Base-by-base conservation (phyloP, 2,888 invertebrate species). In the Oxyteleia sp. region DNA sequence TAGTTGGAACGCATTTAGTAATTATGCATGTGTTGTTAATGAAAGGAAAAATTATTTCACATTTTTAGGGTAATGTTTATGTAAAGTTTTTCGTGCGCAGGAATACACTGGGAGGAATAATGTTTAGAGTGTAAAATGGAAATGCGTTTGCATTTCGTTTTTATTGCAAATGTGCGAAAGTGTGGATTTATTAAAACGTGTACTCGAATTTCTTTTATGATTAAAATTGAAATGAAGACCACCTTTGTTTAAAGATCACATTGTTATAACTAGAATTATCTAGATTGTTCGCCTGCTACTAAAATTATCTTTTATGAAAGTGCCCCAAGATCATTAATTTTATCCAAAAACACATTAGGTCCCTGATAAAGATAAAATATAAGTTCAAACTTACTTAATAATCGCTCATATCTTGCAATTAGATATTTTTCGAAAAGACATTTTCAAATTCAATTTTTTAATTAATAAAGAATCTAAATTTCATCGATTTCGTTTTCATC, bases 241-340 rank as follows among this genome's bases (percentile, higher is more conserved):
- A 10, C 3, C 1, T 10, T 32, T 4, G 5, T 7, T 8, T 32
- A 32, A 32, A 32, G 8, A 4, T 32, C 32, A 8, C 8, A 32
- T 32, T 32, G 10, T 32, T 8, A 8, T 7, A 32, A 57, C 57
- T 57, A 29, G 15, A 29, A n/a, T 29, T 45, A 45, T 29, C 11
- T 45, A 26, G 10, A 29, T 45, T 61, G 18, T 43, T 61, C 41
- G 10, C 16, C 61, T 32, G 18, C 29, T n/a, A 45, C 11, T 45
- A 18, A 45, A 61, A 61, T 61, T 45, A 61, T 61, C 61, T 61
- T 49, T 63, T 35, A 49, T 63, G 45, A 45, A 63, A 23, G 5
- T 23, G 5, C 2, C 23, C 32, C 32, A 32, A 3, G 32, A 32
- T 32, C 32, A 1, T 8, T 32, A 32, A 32, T 32, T 32, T 32